Percentiles rank a stretch among this genome's conserved stretches.
phyloP scores from a whole-genome alignment of 2,888 invertebrate species.

The Aradus depressus region DNA sequence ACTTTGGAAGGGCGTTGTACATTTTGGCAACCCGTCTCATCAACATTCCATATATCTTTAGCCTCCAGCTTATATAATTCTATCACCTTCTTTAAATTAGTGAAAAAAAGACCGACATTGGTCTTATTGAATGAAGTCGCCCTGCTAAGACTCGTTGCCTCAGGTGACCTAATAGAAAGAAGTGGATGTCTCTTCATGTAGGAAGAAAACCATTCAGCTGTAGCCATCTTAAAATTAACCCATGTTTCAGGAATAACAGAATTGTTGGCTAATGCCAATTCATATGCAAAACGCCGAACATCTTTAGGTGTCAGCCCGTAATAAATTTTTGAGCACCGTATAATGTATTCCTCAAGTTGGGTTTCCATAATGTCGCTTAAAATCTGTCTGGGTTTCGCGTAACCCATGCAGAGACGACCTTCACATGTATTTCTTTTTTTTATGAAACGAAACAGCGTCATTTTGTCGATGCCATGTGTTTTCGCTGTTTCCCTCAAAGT shows the following conservation, averaged over 20 bases:
- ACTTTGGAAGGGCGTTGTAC: conserved; percentile 30
- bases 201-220: conserved; percentile 22
- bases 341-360: conserved; percentile 21
- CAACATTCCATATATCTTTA: conserved; percentile 29
- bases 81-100: too few relatives aligned
- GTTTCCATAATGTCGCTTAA: conserved; percentile 25
- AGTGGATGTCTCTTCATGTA: conserved; percentile 19
- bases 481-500: too few relatives aligned
- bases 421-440: too few relatives aligned
- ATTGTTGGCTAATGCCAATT: conserved; percentile 21
- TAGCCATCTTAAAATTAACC: conserved; percentile 22
- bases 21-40: conserved; percentile 30
- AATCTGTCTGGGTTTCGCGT: conserved; percentile 23
- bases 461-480: too few relatives aligned
- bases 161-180: conserved; percentile 15
- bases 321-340: conserved; percentile 23
- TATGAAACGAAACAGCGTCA: too few relatives aligned
- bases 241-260: conserved; percentile 22
- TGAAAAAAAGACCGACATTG: conserved; percentile 15
- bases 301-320: conserved; percentile 25
- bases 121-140: conserved; percentile 8
- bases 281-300: conserved; percentile 25
- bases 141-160: conserved; percentile 15
- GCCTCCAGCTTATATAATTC: conserved; percentile 17
- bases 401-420: too few relatives aligned